Base-by-base conservation (phyloP, 2,113 vertebrate genomes). In the Hippocampus mohnikei region DNA sequence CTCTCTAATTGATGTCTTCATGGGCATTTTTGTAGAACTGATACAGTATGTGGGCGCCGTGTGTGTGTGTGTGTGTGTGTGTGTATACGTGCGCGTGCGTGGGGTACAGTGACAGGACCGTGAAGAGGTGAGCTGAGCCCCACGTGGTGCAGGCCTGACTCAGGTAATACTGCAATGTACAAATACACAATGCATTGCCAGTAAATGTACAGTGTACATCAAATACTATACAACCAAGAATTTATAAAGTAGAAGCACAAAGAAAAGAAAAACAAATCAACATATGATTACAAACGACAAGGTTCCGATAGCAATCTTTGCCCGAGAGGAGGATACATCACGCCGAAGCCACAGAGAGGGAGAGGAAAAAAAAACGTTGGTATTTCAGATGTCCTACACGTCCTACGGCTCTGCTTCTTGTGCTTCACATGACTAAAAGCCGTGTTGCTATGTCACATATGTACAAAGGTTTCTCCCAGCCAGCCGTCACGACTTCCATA, bases 161-260 rank as follows among this genome's bases (percentile, higher is more conserved):
- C 93, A 74, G 79, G 83, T 85, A 92, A 90, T 93, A 93, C 93
- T 96, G 95, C 95, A 98, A 96, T 97, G 95, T 96, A 98, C 94
- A 81, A 65, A 94, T 95, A 96, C 95, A 95, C 94, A 94, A 96
- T 91, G 95, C 93, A 86, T 92, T 88, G 94, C 92, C 88, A 68
- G 92, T 94, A 96, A 96, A 89, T 85, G 84, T 87, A 84, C 82
- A 85, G 76, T 98, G 94, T 96, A 97, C 97, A 95, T 95, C 94
- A 94, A 96, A 95, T 95, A 98, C 95, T 97, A 96, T 96, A 98
- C 96, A 97, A 95, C 94, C 93, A 27, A 94, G 94, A 95, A 95
- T 94, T 93, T 95, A 95, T 95, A 97, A 96, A 96, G 84, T 90
- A 91, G 84, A 92, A 90, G 84, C 81, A 86, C 81, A 86, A 82